Percentiles rank a stretch among this genome's conserved stretches.
Evolutionary conservation across 2,888 invertebrate genomes (phyloP).

Genomic region (Troides aeacus): DNA sequence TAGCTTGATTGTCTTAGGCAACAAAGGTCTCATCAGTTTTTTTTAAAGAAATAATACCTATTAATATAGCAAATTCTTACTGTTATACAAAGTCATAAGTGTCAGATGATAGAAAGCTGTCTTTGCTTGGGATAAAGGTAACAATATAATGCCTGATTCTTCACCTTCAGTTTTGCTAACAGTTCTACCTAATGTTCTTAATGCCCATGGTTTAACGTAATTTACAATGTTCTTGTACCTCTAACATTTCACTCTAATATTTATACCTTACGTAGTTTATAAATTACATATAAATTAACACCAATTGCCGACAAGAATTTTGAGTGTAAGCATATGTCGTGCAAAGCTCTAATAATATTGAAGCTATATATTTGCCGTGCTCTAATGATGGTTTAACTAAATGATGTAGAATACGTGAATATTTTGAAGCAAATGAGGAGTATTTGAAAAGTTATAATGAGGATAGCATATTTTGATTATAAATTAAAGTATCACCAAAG

Average conservation of each 20-base stretch:
- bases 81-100: too few species aligned
- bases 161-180: background rate
- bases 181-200: conserved; percentile 4
- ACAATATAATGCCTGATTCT: background rate
- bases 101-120: background rate
- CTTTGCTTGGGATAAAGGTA: background rate
- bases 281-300: background rate
- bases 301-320: conserved; percentile 7
- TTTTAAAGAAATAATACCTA: too few species aligned
- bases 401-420: conserved; percentile 5
- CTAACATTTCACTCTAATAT: background rate
- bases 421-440: conserved; percentile 8
- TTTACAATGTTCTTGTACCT: background rate
- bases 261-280: background rate
- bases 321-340: conserved; percentile 23
- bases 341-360: conserved; percentile 24
- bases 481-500: conserved; percentile 2
- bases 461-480: background rate
- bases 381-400: conserved; percentile 7
- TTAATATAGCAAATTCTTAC: too few species aligned
- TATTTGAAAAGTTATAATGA: background rate
- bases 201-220: conserved; percentile 22
- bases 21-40: too few species aligned
- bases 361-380: conserved; percentile 24
- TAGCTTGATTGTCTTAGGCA: too few species aligned